Base-by-base conservation (phyloP, 2,888 invertebrate genomes). In the Halictus ligatus region DNA sequence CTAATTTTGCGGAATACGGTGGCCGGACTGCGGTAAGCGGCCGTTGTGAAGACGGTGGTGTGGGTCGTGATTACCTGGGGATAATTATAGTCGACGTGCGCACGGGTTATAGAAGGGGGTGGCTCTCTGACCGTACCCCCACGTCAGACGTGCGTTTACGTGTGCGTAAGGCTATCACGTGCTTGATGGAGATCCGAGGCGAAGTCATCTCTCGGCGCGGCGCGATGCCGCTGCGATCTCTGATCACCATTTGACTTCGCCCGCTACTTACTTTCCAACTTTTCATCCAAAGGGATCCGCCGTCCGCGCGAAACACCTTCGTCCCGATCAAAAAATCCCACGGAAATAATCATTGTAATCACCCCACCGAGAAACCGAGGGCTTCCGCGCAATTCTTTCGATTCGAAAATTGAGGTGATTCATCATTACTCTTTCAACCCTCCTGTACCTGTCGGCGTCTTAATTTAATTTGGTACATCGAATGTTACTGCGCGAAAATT, bases 1-100 rank as follows among this genome's bases (percentile, higher is more conserved):
- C 94, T 95, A 95, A 95, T 95, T 95, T 95, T 95, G 95, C 95
- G 95, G 95, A 95, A 95, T 94, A 95, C 95, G 90, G 95, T 95
- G 94, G 95, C 95, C 90, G 93, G 94, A 94, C 94, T 95, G 95
- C 93, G 95, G 95, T 95, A 94, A 94, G 93, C 94, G 92, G 89
- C 92, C 93, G 91, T 89, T 91, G 93, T 90, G 8, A 92, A 93
- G 92, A 92, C 91, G 90, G 89, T 93, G 91, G 94, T 94, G 93
- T 93, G 94, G 94, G 93, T 94, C 92, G 93, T 95, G 95, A 95
- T 95, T 95, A 94, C 94, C 93, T 92, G 92, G 89, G 92, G 94
- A 94, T 95, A 95, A 95, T 95, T 95, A 95, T 94, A 95, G 95
- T 93, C 92, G 93, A 94, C 92, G 93, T 93, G 93, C 86, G 83